phyloP scores from a whole-genome alignment of 2,797 vertebrate genomes.

The Cossypha heuglini region DNA sequence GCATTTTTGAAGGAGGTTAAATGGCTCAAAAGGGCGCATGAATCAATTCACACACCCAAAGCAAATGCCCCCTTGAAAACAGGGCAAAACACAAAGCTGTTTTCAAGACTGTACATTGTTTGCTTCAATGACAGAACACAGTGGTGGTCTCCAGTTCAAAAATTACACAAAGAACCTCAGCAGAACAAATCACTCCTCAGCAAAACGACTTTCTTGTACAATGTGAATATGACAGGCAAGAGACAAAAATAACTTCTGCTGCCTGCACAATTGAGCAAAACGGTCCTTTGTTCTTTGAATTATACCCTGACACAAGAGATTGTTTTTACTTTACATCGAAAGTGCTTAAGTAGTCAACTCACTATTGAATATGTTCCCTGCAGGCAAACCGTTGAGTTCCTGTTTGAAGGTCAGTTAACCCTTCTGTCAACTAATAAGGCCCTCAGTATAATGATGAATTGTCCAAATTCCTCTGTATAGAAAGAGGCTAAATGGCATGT shows the following conservation, averaged over 20 bases:
- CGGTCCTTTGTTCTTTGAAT: slow-evolving; percentile 61
- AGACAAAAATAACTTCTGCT: slow-evolving; percentile 62
- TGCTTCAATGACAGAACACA: slow-evolving; percentile 17
- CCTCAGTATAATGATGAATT: slow-evolving; percentile 52
- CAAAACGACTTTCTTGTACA: slow-evolving; percentile 40
- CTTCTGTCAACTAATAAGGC: slow-evolving; percentile 52
- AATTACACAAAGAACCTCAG: slow-evolving; percentile 31
- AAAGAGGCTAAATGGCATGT: slow-evolving; percentile 1
- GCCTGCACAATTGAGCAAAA: slow-evolving; percentile 63
- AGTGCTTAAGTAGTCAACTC: slow-evolving; percentile 64
- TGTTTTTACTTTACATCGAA: slow-evolving; percentile 64
- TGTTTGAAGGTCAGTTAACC: slow-evolving; percentile 70
- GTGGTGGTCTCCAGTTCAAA: slow-evolving; percentile 47
- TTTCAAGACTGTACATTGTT: background rate
- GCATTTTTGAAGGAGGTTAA: background rate
- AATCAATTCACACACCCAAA: background rate
- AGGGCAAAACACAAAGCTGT: slow-evolving; percentile 19
- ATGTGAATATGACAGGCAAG: slow-evolving; percentile 31
- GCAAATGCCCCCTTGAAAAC: background rate
- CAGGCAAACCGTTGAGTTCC: slow-evolving; percentile 47
- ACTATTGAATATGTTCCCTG: slow-evolving; percentile 50
- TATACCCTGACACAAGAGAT: slow-evolving; percentile 56
- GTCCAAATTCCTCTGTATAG: slow-evolving; percentile 36
- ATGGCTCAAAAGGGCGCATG: background rate
- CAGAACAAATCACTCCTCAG: slow-evolving; percentile 29